These are phyloP conservation scores for Drosophila anomalipes DNA, from an alignment of 2,888 invertebrate species.

Conservation along the genomic window DNA sequence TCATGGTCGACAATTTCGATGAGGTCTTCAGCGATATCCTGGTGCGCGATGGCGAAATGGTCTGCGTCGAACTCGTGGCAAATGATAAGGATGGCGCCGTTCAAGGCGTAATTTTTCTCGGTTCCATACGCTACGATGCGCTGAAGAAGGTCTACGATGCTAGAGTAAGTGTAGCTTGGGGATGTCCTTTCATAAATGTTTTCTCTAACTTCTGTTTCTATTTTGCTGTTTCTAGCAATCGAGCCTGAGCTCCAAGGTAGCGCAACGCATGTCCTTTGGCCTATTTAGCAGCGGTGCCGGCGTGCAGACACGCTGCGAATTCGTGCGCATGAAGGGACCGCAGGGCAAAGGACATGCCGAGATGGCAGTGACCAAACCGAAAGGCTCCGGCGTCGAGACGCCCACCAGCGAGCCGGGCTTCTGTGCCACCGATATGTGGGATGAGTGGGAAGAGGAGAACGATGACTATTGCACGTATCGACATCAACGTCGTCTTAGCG, in stretches of 20 bases:
- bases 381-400: conserved; percentile 96
- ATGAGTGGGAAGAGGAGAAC: conserved; percentile 95
- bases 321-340: conserved; percentile 99
- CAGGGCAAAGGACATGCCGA: conserved; percentile 98
- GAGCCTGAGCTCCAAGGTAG: conserved; percentile 96
- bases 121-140: conserved; percentile 98
- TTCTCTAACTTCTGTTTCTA: conserved; percentile 54
- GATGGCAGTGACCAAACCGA: conserved; percentile 97
- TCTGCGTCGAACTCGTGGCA: conserved; percentile 98
- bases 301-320: conserved; percentile 94
- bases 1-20: conserved; percentile 99
- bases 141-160: conserved; percentile 98
- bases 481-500: conserved; percentile 92
- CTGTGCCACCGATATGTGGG: conserved; percentile 95
- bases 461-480: conserved; percentile 93
- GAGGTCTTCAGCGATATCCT: conserved; percentile 99
- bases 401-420: conserved; percentile 96
- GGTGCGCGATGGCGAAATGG: conserved; percentile 99
- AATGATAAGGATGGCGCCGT: conserved; percentile 93
- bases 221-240: conserved; percentile 88
- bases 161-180: conserved; percentile 88
- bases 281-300: conserved; percentile 91
- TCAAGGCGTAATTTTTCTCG: conserved; percentile 98
- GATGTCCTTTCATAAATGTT: neutral
- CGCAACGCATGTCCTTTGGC: conserved; percentile 97